Evolutionary conservation across 2,888 invertebrate genomes (phyloP), one percentile per base, ranked within the genome.

Genomic region (Steinernema hermaphroditum): DNA sequence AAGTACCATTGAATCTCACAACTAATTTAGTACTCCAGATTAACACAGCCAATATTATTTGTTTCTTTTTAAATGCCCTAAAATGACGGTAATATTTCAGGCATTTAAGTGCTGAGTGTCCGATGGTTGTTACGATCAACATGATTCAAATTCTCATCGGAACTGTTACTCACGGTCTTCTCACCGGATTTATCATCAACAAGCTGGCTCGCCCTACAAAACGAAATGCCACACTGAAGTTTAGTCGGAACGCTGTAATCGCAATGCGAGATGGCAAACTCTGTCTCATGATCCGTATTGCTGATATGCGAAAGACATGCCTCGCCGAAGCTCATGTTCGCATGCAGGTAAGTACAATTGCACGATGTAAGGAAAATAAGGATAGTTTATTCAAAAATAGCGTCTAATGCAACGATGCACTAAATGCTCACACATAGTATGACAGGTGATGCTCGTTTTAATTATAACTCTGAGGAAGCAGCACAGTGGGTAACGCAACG

Each of bases 251-350:
- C 62, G 74, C 74, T 16, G 69, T 72, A n/a, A 69, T 76, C 22
- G 76, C 72, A 27, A 69, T 73, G 74, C 68, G 75, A 27, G 76
- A 77, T 71, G 76, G 74, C 16, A 43, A 44, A 16, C 68, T 77
- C 24, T 76, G 77, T 46, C 57, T 77, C 0, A 57, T 76, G 49
- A 75, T 77, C 50, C 70, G 77, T 1, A 71, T 77, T 37, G 77
- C 76, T 32, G 77, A 77, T 49, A 77, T 77, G 77, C 72, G 77
- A 12, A 71, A 74, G 88, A 94, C 94, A 74, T 96, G 96, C 89
- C 94, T 96, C 84, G 94, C 96, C 81, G 96, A 96, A 89, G 94
- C 96, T 71, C 94, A 94, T 89, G 93, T 95, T 74, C 90, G 94
- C 85, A 94, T 94, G 71, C 76, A 76, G 72, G 69, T 72, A 49